These are phyloP conservation scores for Lycaon pictus DNA, from an alignment of 2,113 vertebrate species.

Conservation along the genomic window DNA sequence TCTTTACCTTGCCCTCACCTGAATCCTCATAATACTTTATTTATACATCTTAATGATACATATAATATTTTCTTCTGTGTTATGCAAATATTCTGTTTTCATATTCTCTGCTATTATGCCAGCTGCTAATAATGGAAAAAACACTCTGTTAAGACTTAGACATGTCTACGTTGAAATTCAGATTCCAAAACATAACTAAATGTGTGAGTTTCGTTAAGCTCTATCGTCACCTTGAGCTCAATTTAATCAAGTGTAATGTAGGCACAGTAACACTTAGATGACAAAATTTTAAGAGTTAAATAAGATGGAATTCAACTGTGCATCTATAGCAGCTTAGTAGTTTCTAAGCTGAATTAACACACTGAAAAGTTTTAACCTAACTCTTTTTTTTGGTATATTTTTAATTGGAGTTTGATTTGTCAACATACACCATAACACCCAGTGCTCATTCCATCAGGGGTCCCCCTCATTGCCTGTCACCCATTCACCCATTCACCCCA, in stretches of 20 bases:
- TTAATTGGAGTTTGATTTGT: too few species aligned
- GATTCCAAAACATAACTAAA: background rate
- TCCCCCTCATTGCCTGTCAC: too few species aligned
- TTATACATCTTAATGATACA: background rate
- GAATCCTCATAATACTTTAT: background rate
- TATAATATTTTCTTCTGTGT: background rate
- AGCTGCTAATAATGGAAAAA: background rate
- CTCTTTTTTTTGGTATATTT: too few species aligned
- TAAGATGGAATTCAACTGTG: background rate
- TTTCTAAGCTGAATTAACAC: background rate
- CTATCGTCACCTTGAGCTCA: background rate
- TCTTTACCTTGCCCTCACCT: background rate
- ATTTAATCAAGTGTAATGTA: background rate
- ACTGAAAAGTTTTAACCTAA: background rate
- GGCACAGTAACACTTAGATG: background rate
- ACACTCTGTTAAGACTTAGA: background rate
- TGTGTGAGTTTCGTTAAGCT: background rate
- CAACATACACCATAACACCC: too few species aligned
- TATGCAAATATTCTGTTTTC: background rate
- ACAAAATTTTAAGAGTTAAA: slow-evolving; percentile 8
- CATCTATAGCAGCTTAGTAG: background rate
- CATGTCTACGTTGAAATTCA: background rate
- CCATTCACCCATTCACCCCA: too few species aligned
- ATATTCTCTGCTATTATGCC: background rate
- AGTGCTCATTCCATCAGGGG: too few species aligned